Conservation (phyloP, 2,797 vertebrate species). For the Erpetoichthys calabaricus region DNA sequence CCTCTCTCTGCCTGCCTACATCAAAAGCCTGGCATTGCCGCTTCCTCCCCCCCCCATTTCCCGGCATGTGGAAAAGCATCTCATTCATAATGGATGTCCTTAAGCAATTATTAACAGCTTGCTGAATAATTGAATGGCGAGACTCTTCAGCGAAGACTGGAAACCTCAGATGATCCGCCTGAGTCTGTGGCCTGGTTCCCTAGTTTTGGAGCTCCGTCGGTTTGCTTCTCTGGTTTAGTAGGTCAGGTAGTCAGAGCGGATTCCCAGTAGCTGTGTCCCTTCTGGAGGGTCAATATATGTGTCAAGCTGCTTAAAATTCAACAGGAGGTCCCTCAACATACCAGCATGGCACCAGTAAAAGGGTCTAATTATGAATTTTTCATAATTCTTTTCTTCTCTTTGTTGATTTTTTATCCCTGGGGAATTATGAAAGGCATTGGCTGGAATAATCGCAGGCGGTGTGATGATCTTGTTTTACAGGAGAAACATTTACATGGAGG, state of each 20-base stretch:
- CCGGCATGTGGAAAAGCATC: conserved; percentile 18
- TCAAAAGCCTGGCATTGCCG: too few relatives aligned
- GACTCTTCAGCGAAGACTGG: conserved; percentile 15
- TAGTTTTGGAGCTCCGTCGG: not conserved
- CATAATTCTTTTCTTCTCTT: too few relatives aligned
- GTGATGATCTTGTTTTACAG: too few relatives aligned
- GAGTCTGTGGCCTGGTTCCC: conserved; percentile 3
- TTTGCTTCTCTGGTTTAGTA: not conserved
- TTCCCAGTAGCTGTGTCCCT: not conserved
- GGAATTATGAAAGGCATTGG: too few relatives aligned
- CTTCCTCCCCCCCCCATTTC: not conserved
- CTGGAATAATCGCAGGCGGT: too few relatives aligned
- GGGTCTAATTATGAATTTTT: too few relatives aligned
- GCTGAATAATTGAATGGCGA: conserved; percentile 25
- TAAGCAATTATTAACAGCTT: conserved; percentile 31
- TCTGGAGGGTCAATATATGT: conserved; percentile 10
- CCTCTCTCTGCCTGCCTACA: too few relatives aligned
- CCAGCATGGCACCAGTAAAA: too few relatives aligned
- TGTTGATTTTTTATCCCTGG: too few relatives aligned
- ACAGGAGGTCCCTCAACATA: too few relatives aligned
- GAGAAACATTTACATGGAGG: too few relatives aligned
- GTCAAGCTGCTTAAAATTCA: not conserved
- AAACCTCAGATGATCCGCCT: conserved; percentile 1
- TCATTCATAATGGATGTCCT: conserved; percentile 22
- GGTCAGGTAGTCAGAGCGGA: too few relatives aligned